Conservation (phyloP, 2,888 invertebrate genomes). For the Lithophane ornitopus region DNA sequence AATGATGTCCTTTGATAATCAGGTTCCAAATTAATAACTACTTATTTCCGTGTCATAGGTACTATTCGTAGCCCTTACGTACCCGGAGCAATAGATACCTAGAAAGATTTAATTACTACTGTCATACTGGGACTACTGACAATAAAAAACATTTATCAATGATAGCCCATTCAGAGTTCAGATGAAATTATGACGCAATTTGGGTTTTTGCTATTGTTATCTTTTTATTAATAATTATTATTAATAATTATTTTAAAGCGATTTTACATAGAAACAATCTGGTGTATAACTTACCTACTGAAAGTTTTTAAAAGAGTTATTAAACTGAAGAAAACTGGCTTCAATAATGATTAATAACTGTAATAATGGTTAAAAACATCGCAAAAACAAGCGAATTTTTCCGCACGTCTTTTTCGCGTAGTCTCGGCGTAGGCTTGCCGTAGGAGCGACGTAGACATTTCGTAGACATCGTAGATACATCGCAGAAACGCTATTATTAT, state of each 20-base stretch:
- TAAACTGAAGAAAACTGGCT: neutral
- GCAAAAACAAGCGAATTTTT: neutral
- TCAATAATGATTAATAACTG: neutral
- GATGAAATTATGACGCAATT: conserved; percentile 12
- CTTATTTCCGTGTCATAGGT: no score
- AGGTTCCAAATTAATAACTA: neutral
- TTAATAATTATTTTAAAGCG: no score
- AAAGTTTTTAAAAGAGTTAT: neutral
- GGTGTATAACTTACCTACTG: neutral
- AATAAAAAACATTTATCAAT: neutral
- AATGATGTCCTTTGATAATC: no score
- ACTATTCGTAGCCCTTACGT: no score
- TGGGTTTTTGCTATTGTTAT: neutral
- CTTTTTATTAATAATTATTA: no score
- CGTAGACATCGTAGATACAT: neutral
- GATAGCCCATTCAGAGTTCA: neutral
- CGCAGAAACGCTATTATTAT: neutral
- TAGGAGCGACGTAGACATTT: neutral
- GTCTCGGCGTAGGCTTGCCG: neutral
- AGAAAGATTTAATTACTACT: no score
- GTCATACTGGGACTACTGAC: no score
- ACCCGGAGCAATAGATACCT: neutral
- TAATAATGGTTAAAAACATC: neutral
- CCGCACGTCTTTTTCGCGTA: no score
- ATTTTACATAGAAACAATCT: neutral